Percentiles rank a stretch among this genome's conserved stretches.
These are phyloP conservation scores for Numida meleagris DNA, from an alignment of 2,113 vertebrate genomes.

Conservation along the genomic window DNA sequence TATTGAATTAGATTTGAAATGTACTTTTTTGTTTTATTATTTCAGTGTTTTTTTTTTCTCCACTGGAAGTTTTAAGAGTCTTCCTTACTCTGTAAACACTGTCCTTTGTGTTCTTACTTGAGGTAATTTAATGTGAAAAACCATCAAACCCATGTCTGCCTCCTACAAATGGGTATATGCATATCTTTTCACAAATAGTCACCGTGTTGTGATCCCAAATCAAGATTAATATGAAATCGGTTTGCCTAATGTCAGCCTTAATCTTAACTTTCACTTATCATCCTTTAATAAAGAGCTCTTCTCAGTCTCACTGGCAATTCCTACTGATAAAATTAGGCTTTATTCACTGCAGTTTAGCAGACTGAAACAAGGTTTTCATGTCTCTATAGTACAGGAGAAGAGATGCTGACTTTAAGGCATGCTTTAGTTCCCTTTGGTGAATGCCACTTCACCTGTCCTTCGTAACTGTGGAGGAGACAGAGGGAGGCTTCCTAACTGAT, in stretches of 20 bases:
- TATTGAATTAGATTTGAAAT: neutral
- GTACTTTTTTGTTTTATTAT: neutral
- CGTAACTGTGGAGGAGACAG: accelerated
- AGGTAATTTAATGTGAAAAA: neutral
- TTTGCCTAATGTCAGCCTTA: neutral
- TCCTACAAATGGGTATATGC: neutral
- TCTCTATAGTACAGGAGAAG: neutral
- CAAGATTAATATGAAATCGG: neutral
- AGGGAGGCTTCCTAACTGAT: neutral
- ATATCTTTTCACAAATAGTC: neutral
- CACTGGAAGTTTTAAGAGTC: neutral
- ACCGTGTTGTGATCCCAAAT: neutral
- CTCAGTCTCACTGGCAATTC: neutral
- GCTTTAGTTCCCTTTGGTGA: neutral
- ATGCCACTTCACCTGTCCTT: neutral
- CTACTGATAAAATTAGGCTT: neutral
- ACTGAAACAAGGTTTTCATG: neutral
- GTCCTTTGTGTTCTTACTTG: neutral
- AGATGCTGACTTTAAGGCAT: neutral
- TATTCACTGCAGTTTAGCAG: neutral
- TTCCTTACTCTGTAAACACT: neutral
- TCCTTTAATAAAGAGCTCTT: conserved; percentile 6
- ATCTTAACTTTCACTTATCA: neutral
- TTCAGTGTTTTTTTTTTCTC: neutral
- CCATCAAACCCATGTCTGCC: neutral